phyloP scores from a whole-genome alignment of 2,113 vertebrate genomes.

The Accipiter cooperii region DNA sequence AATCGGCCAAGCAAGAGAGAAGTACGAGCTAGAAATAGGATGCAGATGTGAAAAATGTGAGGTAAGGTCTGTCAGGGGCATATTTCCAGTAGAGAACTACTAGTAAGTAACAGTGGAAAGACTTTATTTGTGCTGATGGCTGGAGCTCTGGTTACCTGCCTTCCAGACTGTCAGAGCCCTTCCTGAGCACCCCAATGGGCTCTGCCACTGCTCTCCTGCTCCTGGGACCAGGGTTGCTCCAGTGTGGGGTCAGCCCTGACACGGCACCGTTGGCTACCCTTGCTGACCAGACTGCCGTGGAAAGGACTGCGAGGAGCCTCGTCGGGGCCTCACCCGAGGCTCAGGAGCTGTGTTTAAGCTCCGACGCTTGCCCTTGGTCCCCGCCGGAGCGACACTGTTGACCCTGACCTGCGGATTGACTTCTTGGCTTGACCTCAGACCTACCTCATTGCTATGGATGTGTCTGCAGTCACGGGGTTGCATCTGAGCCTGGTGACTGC shows the following conservation, averaged over 20 bases:
- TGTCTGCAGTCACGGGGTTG: neutral
- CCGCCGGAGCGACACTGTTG: neutral
- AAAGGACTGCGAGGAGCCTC: neutral
- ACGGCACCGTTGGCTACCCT: rapidly evolving
- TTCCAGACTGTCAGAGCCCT: neutral
- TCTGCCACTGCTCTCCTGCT: neutral
- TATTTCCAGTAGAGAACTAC: neutral
- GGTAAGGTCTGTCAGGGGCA: neutral
- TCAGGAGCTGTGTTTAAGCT: neutral
- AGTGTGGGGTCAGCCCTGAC: rapidly evolving
- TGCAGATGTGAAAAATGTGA: neutral
- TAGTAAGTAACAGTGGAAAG: neutral
- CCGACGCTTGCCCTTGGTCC: neutral
- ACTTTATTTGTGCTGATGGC: neutral
- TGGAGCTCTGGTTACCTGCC: neutral
- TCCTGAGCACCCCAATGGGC: neutral
- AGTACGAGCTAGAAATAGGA: neutral
- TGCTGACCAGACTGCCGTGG: neutral
- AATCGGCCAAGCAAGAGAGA: neutral
- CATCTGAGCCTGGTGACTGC: neutral
- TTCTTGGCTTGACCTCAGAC: constrained; percentile 26
- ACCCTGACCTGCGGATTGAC: neutral
- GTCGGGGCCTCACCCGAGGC: rapidly evolving
- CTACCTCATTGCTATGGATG: neutral
- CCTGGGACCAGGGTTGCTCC: neutral